These are phyloP conservation scores for Paratilapia polleni DNA, from an alignment of 2,113 vertebrate genomes.

Conservation along the genomic window DNA sequence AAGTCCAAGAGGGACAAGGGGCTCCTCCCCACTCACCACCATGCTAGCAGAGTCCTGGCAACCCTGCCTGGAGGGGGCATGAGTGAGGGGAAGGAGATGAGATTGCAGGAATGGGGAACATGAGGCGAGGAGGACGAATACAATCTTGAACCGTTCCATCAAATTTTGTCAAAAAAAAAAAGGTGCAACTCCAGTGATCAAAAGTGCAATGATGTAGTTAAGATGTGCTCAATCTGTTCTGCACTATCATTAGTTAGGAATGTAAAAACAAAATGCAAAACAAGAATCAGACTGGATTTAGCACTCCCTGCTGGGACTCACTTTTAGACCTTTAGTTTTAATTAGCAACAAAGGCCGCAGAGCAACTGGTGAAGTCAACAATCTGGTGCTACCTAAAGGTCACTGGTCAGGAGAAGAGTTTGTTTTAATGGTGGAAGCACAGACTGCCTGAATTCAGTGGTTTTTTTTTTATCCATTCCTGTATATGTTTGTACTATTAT, in stretches of 20 bases:
- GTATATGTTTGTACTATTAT: not conserved
- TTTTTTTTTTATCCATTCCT: not conserved
- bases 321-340: slow-evolving; percentile 42
- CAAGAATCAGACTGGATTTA: slow-evolving; percentile 35
- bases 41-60: slow-evolving; percentile 59
- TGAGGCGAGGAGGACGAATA: slow-evolving; percentile 1
- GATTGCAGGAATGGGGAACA: not conserved
- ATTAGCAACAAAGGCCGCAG: slow-evolving; percentile 38
- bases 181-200: not conserved
- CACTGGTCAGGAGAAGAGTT: not conserved
- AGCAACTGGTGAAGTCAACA: slow-evolving; percentile 34
- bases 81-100: slow-evolving; percentile 41
- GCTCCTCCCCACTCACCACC: slow-evolving; percentile 44
- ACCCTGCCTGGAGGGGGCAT: slow-evolving; percentile 70
- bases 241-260: not conserved
- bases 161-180: not conserved
- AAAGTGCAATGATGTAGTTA: not conserved
- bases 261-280: not conserved
- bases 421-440: not conserved
- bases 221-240: not conserved
- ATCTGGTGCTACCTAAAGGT: slow-evolving; percentile 4
- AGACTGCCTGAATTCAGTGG: accelerated
- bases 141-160: not conserved
- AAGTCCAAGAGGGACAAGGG: not conserved
- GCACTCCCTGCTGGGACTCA: slow-evolving; percentile 22